A percentile compares a stretch with the other conserved stretches of the same genome.
phyloP scores from a whole-genome alignment of 2,797 vertebrate genomes.

The Poliocrania exsul region DNA sequence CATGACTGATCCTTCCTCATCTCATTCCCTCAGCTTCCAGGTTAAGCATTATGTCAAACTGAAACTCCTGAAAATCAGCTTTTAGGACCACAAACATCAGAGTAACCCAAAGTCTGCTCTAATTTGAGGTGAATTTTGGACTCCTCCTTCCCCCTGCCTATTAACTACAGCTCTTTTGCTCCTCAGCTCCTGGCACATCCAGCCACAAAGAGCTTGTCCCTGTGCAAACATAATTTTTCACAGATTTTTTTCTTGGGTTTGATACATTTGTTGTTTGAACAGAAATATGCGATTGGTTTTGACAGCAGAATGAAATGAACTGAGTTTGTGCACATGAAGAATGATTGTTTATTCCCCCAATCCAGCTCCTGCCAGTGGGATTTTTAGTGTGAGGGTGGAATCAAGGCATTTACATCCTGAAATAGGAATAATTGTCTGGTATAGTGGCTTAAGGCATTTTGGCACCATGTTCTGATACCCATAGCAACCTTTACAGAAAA shows the following conservation, averaged over 20 bases:
- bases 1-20: not conserved
- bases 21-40: not conserved
- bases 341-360: not conserved
- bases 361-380: not conserved
- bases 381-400: not conserved
- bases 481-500: conserved; percentile 7
- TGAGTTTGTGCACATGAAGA: not conserved
- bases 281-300: not conserved
- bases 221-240: not conserved
- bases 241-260: not conserved
- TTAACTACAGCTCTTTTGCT: not conserved
- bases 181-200: not conserved
- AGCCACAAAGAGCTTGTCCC: not conserved
- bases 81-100: not conserved
- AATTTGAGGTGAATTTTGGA: not conserved
- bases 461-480: not conserved
- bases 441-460: conserved; percentile 16
- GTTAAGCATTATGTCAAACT: not conserved
- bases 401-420: not conserved
- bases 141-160: not conserved
- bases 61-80: not conserved
- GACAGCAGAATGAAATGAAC: not conserved
- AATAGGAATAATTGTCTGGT: not conserved
- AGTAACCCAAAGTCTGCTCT: not conserved
- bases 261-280: not conserved